phyloP scores from a whole-genome alignment of 2,113 vertebrate species.

The Mixornis gularis region DNA sequence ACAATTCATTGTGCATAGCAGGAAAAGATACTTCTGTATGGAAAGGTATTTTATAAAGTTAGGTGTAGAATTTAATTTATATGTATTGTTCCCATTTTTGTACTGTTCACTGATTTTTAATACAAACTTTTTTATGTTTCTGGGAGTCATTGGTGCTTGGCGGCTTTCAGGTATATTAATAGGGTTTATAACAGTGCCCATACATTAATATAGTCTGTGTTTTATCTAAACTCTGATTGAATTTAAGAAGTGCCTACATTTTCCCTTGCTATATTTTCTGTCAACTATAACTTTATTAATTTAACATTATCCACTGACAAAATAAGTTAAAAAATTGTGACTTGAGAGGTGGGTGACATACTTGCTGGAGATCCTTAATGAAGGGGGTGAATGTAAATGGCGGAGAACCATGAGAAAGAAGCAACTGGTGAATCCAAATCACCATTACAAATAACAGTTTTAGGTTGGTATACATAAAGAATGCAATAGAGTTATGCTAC shows the following conservation, averaged over 20 bases:
- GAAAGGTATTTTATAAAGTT: slow-evolving; percentile 75
- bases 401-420: background rate
- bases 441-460: background rate
- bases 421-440: background rate
- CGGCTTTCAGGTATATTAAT: slow-evolving; percentile 80
- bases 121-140: slow-evolving; percentile 86
- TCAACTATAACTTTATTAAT: slow-evolving; percentile 68
- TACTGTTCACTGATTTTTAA: slow-evolving; percentile 84
- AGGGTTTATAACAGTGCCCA: slow-evolving; percentile 76
- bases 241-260: slow-evolving; percentile 73
- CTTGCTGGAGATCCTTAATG: slow-evolving; percentile 13
- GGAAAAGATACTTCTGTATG: slow-evolving; percentile 54
- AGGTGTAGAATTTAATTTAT: slow-evolving; percentile 77
- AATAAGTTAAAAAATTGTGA: slow-evolving; percentile 43
- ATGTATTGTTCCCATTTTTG: slow-evolving; percentile 80
- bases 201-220: slow-evolving; percentile 74
- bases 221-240: slow-evolving; percentile 76
- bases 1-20: slow-evolving; percentile 50
- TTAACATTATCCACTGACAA: slow-evolving; percentile 55
- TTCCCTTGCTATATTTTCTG: slow-evolving; percentile 56
- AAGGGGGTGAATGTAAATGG: background rate
- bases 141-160: slow-evolving; percentile 73
- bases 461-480: background rate
- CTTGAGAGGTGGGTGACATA: background rate
- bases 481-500: background rate